A percentile compares a stretch with the other conserved stretches of the same genome.
phyloP scores from a whole-genome alignment of 2,888 invertebrate species.

The Ophonus ardosiacus region DNA sequence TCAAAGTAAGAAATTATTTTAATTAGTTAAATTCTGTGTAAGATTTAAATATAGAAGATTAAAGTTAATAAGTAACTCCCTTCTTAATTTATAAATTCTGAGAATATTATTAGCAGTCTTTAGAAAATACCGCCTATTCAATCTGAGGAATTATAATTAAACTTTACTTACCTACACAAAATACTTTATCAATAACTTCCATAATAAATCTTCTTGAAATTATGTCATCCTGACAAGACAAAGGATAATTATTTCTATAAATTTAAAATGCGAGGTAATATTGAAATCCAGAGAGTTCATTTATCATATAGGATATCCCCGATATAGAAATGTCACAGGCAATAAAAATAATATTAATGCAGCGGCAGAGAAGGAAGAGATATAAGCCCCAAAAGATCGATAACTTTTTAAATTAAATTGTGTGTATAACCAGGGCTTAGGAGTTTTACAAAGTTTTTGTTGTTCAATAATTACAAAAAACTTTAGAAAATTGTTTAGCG shows the following conservation, averaged over 20 bases:
- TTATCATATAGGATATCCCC: slow-evolving; percentile 24
- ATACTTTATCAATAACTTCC: slow-evolving; percentile 31
- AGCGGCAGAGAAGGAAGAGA: not conserved
- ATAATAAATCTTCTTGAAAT: slow-evolving; percentile 17
- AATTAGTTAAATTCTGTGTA: slow-evolving; percentile 20
- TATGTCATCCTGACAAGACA: slow-evolving; percentile 29
- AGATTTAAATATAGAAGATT: slow-evolving; percentile 26
- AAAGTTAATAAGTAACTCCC: slow-evolving; percentile 21
- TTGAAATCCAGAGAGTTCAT: slow-evolving; percentile 19
- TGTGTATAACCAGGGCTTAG: not conserved
- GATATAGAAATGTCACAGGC: slow-evolving; percentile 28
- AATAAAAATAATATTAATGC: slow-evolving; percentile 37
- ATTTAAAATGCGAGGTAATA: slow-evolving; percentile 15
- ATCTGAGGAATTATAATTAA: slow-evolving; percentile 26
- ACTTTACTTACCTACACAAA: slow-evolving; percentile 35
- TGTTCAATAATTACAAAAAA: not conserved
- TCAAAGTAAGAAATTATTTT: not conserved
- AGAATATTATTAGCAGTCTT: slow-evolving; percentile 32
- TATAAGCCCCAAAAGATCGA: not conserved
- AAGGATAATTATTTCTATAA: slow-evolving; percentile 26
- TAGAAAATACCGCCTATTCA: slow-evolving; percentile 27
- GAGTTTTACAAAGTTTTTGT: slow-evolving; percentile 1
- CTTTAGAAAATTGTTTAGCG: not conserved
- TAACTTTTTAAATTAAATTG: slow-evolving; percentile 36
- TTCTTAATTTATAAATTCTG: slow-evolving; percentile 23